Conservation (phyloP, 1,140 invertebrate genomes). For the Streblospio benedicti region DNA sequence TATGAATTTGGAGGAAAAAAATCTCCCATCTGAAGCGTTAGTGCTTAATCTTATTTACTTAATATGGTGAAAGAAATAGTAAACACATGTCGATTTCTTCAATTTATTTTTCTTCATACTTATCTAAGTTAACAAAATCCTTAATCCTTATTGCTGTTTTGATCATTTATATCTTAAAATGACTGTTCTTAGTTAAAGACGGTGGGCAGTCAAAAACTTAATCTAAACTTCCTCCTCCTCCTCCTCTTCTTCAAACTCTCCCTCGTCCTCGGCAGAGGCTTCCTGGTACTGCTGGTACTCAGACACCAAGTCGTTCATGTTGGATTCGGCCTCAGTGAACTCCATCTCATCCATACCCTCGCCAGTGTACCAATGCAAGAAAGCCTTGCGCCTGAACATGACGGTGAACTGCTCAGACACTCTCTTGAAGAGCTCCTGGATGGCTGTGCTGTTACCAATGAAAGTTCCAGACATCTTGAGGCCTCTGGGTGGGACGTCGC, state of each 20-base stretch:
- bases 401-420: constrained; percentile 65
- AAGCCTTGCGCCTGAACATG: constrained; percentile 67
- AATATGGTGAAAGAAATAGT: too few relatives aligned
- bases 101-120: too few relatives aligned
- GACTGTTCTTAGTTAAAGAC: too few relatives aligned
- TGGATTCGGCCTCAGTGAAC: constrained; percentile 62
- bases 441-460: constrained; percentile 56
- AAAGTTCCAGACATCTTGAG: constrained; percentile 54
- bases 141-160: too few relatives aligned
- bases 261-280: constrained; percentile 32
- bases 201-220: too few relatives aligned
- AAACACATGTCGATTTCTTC: too few relatives aligned
- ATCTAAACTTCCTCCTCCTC: constrained; percentile 78
- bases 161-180: too few relatives aligned
- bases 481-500: constrained; percentile 54
- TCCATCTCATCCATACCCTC: constrained; percentile 74
- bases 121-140: too few relatives aligned
- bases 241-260: constrained; percentile 61
- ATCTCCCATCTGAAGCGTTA: too few relatives aligned
- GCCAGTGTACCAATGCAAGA: constrained; percentile 69
- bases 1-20: too few relatives aligned
- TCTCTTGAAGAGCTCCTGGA: constrained; percentile 68
- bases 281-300: constrained; percentile 82
- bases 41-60: too few relatives aligned
- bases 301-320: constrained; percentile 52